Evolutionary conservation across 2,113 vertebrate genomes (phyloP).

Genomic region (Sinocyclocheilus anshuiensis): DNA sequence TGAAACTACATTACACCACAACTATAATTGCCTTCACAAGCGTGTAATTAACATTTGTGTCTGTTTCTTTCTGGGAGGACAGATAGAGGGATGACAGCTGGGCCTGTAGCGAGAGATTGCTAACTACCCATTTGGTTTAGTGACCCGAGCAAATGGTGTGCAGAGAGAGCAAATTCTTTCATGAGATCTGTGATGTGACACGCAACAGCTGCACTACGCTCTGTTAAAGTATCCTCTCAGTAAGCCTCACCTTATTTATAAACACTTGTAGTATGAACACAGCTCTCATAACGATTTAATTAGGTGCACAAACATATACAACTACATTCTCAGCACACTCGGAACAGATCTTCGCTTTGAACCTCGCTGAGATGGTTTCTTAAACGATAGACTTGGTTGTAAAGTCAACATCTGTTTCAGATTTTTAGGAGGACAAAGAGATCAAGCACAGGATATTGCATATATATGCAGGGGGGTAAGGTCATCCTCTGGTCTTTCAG

Average conservation of each 20-base stretch:
- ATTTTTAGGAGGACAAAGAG: conserved; percentile 73
- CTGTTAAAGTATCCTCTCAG: conserved; percentile 24
- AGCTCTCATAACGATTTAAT: conserved; percentile 48
- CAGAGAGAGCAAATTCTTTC: conserved; percentile 62
- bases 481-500: too few relatives aligned
- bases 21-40: conserved; percentile 40
- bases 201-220: conserved; percentile 64
- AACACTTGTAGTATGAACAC: conserved; percentile 39
- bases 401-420: conserved; percentile 76
- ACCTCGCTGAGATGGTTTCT: conserved; percentile 2
- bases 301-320: conserved; percentile 46
- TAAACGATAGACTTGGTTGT: conserved; percentile 48
- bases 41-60: conserved; percentile 41
- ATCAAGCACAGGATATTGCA: conserved; percentile 81
- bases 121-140: conserved; percentile 68
- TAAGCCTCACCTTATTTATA: conserved; percentile 41
- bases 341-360: conserved; percentile 16
- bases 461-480: conserved; percentile 70
- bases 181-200: conserved; percentile 63
- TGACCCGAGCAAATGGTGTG: conserved; percentile 68
- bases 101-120: conserved; percentile 62
- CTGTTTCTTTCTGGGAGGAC: conserved; percentile 38
- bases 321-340: conserved; percentile 10
- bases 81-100: conserved; percentile 66
- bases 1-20: conserved; percentile 44